Percentiles rank a stretch among this genome's conserved stretches.
phyloP scores from a whole-genome alignment of 2,113 vertebrate species.

The Elaphurus davidianus region DNA sequence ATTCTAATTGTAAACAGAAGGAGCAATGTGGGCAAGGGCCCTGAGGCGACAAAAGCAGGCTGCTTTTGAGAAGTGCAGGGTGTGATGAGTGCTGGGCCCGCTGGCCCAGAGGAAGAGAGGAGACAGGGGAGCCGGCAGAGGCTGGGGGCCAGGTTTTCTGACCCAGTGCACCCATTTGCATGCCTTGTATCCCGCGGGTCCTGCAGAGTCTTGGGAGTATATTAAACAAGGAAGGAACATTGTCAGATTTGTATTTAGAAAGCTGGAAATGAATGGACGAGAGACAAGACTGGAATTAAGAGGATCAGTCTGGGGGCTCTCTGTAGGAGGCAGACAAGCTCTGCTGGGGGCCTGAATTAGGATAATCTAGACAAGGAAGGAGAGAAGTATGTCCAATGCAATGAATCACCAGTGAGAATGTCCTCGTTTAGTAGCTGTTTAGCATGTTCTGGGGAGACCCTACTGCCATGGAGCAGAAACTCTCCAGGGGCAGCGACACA shows the following conservation, averaged over 20 bases:
- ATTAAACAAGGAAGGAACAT: background rate
- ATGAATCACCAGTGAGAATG: background rate
- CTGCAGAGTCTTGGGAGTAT: background rate
- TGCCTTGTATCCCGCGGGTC: background rate
- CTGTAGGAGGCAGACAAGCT: background rate
- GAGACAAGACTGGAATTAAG: background rate
- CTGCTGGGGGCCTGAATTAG: background rate
- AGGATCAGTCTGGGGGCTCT: background rate
- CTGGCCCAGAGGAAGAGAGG: background rate
- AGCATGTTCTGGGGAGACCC: background rate
- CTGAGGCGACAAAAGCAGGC: background rate
- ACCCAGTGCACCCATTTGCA: accelerated
- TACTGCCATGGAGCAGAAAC: background rate
- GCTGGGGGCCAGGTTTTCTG: background rate
- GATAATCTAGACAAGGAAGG: no score
- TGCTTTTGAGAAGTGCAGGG: background rate
- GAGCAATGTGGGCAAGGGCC: background rate
- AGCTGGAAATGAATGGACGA: background rate
- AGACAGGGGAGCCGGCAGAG: background rate
- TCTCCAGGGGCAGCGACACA: accelerated
- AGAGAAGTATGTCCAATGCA: background rate
- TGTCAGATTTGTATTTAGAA: background rate
- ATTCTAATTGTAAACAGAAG: background rate
- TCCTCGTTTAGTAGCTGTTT: background rate
- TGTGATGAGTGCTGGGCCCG: background rate